A percentile compares a stretch with the other conserved stretches of the same genome.
Conservation (phyloP, 2,113 vertebrate species). For the Geococcyx californianus region DNA sequence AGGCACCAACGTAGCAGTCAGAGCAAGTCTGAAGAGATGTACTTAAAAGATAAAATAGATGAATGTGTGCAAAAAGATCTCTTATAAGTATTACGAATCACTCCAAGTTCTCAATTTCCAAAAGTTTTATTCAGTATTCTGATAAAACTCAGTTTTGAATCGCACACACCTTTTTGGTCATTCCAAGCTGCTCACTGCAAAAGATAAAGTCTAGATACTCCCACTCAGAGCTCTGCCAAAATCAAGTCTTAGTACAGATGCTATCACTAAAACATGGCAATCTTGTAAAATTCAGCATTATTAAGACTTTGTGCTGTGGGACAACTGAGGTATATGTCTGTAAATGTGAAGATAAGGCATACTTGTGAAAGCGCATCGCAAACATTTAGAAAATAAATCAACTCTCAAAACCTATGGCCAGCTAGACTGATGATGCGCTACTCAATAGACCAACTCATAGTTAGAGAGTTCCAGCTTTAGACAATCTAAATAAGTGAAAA, state of each 20-base stretch:
- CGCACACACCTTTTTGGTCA: background rate
- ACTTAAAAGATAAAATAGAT: background rate
- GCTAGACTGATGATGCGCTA: background rate
- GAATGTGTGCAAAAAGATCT: background rate
- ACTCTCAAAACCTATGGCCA: background rate
- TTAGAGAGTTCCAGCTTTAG: background rate
- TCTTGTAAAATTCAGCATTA: background rate
- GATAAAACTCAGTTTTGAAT: background rate
- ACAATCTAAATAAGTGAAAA: background rate
- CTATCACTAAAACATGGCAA: background rate
- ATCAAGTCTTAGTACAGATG: background rate
- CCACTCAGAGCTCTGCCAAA: background rate
- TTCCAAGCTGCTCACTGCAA: background rate
- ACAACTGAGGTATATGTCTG: background rate
- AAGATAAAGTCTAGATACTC: background rate
- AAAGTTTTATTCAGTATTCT: background rate
- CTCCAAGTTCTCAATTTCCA: background rate
- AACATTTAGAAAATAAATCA: background rate
- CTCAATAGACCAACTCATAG: background rate
- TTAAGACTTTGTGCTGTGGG: background rate
- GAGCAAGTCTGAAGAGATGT: background rate
- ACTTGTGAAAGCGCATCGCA: background rate
- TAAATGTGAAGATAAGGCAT: background rate
- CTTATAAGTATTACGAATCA: background rate
- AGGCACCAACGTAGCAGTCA: accelerated